phyloP scores from a whole-genome alignment of 2,888 invertebrate genomes.

The Melangyna quadrimaculata region DNA sequence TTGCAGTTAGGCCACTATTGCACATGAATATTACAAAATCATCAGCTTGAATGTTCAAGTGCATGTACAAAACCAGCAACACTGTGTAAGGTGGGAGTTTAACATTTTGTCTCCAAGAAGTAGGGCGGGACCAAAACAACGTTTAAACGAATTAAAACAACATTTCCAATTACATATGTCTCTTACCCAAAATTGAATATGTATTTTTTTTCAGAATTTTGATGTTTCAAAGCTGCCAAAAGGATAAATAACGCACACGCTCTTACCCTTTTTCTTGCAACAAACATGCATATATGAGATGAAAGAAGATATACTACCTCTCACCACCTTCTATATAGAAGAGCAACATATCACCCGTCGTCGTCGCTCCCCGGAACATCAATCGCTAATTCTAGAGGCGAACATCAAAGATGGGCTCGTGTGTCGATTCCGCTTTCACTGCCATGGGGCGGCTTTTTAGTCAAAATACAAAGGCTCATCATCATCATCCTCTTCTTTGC shows the following conservation, averaged over 20 bases:
- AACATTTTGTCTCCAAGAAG: no score
- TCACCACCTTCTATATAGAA: not conserved
- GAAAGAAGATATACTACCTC: constrained; percentile 19
- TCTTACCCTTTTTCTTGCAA: not conserved
- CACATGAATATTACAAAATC: no score
- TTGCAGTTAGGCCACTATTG: no score
- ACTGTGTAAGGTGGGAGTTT: no score
- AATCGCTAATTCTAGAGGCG: constrained; percentile 41
- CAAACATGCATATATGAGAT: not conserved
- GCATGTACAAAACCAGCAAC: no score
- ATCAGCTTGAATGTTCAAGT: no score
- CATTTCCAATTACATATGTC: no score
- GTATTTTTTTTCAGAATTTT: not conserved
- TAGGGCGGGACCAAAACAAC: no score
- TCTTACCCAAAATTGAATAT: no score
- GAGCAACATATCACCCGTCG: not conserved
- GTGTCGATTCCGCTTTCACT: constrained; percentile 46
- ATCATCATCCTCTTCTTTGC: constrained; percentile 25
- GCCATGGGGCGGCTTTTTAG: constrained; percentile 38
- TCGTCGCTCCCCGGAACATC: constrained; percentile 17
- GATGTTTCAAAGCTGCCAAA: not conserved
- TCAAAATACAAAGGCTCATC: constrained; percentile 51
- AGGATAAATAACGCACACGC: not conserved
- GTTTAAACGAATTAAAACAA: no score
- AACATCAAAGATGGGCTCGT: constrained; percentile 58